A percentile compares a stretch with the other conserved stretches of the same genome.
These are phyloP conservation scores for Callospermophilus lateralis DNA, from an alignment of 2,113 vertebrate genomes.

Conservation along the genomic window DNA sequence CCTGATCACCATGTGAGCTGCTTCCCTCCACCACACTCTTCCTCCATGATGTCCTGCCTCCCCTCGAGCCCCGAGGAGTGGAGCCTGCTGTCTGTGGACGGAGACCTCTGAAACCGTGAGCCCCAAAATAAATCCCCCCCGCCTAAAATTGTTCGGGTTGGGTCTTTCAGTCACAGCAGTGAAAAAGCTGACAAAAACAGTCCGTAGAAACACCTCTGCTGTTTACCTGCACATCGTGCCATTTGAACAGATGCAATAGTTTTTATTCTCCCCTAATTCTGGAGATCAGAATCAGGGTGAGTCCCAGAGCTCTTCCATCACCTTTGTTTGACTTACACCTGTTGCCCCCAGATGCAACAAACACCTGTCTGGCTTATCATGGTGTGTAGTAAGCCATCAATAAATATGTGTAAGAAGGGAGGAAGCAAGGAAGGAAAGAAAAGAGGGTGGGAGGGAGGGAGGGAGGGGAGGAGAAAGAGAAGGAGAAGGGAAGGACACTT, in stretches of 20 bases:
- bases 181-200: too few relatives aligned
- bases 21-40: too few relatives aligned
- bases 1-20: too few relatives aligned
- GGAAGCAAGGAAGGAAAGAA: fast-evolving
- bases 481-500: neutral
- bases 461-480: fast-evolving
- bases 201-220: neutral
- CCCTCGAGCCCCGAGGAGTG: too few relatives aligned
- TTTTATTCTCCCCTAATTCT: neutral
- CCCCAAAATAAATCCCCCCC: too few relatives aligned
- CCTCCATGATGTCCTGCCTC: too few relatives aligned
- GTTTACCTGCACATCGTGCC: neutral
- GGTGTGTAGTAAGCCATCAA: neutral
- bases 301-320: neutral
- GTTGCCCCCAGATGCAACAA: neutral
- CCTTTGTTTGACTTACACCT: neutral
- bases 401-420: neutral
- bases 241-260: neutral
- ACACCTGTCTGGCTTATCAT: neutral
- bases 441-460: fast-evolving
- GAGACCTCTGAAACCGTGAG: too few relatives aligned
- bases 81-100: too few relatives aligned
- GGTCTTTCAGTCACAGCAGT: too few relatives aligned
- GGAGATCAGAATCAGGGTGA: neutral
- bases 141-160: too few relatives aligned